Percentiles rank a stretch among this genome's conserved stretches.
phyloP scores from a whole-genome alignment of 1,140 invertebrate species.

The Drosophila sp. region DNA sequence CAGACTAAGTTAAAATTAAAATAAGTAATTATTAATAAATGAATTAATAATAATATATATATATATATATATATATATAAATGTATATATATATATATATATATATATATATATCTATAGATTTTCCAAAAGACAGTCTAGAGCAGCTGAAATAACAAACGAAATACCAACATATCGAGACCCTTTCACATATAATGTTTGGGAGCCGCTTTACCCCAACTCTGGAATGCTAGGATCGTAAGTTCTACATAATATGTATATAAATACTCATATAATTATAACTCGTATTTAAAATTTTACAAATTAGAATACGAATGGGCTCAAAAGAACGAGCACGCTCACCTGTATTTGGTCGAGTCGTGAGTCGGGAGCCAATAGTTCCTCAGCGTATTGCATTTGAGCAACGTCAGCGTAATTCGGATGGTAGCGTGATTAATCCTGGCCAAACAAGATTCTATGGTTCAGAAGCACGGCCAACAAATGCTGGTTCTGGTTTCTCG shows the following conservation, averaged over 20 bases:
- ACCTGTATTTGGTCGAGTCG: slow-evolving; percentile 88
- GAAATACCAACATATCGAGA: slow-evolving; percentile 92
- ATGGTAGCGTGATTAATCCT: slow-evolving; percentile 26
- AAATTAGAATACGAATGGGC: slow-evolving; percentile 55
- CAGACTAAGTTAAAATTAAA: too few relatives aligned
- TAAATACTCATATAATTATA: too few relatives aligned
- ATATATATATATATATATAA: too few relatives aligned
- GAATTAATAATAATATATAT: too few relatives aligned
- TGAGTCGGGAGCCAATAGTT: slow-evolving; percentile 86
- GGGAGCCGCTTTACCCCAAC: slow-evolving; percentile 89
- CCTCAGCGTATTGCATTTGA: slow-evolving; percentile 49
- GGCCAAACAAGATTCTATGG: slow-evolving; percentile 58
- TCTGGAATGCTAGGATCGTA: slow-evolving; percentile 85
- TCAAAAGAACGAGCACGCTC: slow-evolving; percentile 64
- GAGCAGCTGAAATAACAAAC: slow-evolving; percentile 93
- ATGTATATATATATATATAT: too few relatives aligned
- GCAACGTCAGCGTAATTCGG: slow-evolving; percentile 48
- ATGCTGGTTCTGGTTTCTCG: not conserved
- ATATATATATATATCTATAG: slow-evolving; percentile 59
- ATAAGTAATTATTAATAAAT: too few relatives aligned
- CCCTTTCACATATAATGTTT: slow-evolving; percentile 92
- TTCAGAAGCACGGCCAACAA: slow-evolving; percentile 52
- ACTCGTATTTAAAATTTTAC: too few relatives aligned
- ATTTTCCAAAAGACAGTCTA: slow-evolving; percentile 94
- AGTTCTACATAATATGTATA: slow-evolving; percentile 47